These are phyloP conservation scores for Chymomyza costata DNA, from an alignment of 1,140 invertebrate species.

Conservation along the genomic window DNA sequence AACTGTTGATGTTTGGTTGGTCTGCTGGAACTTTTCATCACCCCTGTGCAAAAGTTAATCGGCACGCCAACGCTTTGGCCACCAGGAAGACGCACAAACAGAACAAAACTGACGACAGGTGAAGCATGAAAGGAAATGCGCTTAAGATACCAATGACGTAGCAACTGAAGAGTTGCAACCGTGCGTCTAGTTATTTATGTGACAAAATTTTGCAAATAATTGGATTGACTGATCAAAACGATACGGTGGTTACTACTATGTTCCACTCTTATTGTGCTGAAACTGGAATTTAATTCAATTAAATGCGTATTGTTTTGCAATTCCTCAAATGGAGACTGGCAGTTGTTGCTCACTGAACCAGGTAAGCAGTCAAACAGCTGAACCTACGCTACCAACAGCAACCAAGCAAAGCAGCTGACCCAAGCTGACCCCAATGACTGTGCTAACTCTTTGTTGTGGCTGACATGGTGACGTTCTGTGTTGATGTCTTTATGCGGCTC, in stretches of 20 bases:
- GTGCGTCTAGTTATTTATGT: constrained; percentile 74
- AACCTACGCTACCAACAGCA: no score
- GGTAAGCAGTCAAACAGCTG: constrained; percentile 36
- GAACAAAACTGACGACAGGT: constrained; percentile 41
- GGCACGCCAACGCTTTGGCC: constrained; percentile 47
- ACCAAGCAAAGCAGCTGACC: constrained; percentile 35
- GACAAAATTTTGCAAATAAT: constrained; percentile 76
- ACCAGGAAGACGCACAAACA: constrained; percentile 16
- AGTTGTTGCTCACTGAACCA: constrained; percentile 34
- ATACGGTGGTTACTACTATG: constrained; percentile 49
- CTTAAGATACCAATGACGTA: neutral
- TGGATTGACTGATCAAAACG: constrained; percentile 75
- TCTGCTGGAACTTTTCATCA: constrained; percentile 42
- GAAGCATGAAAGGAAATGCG: constrained; percentile 53
- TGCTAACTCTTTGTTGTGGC: no score
- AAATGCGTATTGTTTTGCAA: constrained; percentile 72
- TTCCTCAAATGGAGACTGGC: constrained; percentile 60
- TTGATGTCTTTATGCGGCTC: constrained; percentile 57
- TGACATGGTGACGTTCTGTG: neutral
- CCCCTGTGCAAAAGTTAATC: constrained; percentile 50
- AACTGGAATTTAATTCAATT: constrained; percentile 75
- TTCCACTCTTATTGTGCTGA: constrained; percentile 3
- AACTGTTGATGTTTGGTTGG: constrained; percentile 24
- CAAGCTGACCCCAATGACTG: constrained; percentile 34
- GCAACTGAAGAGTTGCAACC: constrained; percentile 2